Evolutionary conservation across 2,113 vertebrate genomes (phyloP).

Genomic region (Oenanthe melanoleuca): DNA sequence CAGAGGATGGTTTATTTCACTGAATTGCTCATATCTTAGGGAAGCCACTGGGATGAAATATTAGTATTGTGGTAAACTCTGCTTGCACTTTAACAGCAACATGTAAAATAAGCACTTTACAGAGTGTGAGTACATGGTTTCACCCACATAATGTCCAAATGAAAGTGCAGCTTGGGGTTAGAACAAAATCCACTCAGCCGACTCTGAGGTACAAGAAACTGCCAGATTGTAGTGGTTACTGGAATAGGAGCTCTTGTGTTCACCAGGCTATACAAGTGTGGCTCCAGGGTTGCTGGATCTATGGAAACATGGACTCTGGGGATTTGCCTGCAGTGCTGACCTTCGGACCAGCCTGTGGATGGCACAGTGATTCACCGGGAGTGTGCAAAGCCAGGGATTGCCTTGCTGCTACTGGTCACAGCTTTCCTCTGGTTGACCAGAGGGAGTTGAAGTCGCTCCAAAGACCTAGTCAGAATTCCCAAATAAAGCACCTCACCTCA

Average conservation of each 20-base stretch:
- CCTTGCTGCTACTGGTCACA: background rate
- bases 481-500: background rate
- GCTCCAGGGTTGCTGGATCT: background rate
- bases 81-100: background rate
- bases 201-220: background rate
- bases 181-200: slow-evolving; percentile 4
- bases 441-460: background rate
- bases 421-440: background rate
- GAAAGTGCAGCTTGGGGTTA: background rate
- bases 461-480: background rate
- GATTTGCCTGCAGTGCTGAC: background rate
- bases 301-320: background rate
- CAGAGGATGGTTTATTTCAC: slow-evolving; percentile 20
- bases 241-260: background rate
- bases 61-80: background rate
- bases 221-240: background rate
- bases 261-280: background rate
- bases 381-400: background rate
- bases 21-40: background rate
- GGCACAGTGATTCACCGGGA: background rate
- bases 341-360: background rate
- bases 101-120: background rate
- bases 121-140: background rate
- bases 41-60: slow-evolving; percentile 26
- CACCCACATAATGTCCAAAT: background rate